Conservation (phyloP, 35 echinoderm and acorn worm species). For the Nesometra sesokonis region DNA sequence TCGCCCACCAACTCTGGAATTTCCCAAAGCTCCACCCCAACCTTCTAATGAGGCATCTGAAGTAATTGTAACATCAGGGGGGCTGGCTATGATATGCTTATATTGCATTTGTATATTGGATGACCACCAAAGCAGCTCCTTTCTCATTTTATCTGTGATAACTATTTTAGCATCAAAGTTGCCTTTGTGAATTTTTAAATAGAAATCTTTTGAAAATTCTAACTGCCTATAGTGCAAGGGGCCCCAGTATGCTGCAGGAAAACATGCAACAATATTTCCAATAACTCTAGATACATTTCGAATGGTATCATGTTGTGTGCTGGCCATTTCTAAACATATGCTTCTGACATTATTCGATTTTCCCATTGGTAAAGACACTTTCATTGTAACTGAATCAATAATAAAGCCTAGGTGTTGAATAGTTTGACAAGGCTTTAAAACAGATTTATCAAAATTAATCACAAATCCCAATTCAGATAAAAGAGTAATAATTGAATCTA, state of each 20-base stretch:
- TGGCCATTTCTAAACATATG: constrained; percentile 10
- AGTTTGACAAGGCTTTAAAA: constrained; percentile 5
- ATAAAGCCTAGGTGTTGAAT: constrained; percentile 29
- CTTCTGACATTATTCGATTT: constrained; percentile 17
- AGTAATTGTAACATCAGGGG: background rate
- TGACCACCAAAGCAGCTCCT: constrained; percentile 13
- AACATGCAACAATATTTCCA: constrained; percentile 28
- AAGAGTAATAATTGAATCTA: background rate
- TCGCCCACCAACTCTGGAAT: constrained; percentile 9
- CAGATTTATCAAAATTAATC: constrained; percentile 30
- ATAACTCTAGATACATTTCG: constrained; percentile 25
- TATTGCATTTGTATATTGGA: background rate
- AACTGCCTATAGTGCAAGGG: constrained; percentile 20
- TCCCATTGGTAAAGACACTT: background rate
- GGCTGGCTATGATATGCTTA: background rate
- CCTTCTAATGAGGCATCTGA: constrained; percentile 28
- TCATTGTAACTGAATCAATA: constrained; percentile 32
- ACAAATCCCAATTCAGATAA: constrained; percentile 25
- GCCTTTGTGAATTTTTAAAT: constrained; percentile 10
- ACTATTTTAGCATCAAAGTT: constrained; percentile 12
- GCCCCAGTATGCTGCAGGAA: constrained; percentile 24
- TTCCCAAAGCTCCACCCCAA: constrained; percentile 12
- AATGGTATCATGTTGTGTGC: background rate
- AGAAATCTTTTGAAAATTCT: background rate
- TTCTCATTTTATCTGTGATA: constrained; percentile 11